Conservation (phyloP, 2,888 invertebrate species). For the Atherix ibis region DNA sequence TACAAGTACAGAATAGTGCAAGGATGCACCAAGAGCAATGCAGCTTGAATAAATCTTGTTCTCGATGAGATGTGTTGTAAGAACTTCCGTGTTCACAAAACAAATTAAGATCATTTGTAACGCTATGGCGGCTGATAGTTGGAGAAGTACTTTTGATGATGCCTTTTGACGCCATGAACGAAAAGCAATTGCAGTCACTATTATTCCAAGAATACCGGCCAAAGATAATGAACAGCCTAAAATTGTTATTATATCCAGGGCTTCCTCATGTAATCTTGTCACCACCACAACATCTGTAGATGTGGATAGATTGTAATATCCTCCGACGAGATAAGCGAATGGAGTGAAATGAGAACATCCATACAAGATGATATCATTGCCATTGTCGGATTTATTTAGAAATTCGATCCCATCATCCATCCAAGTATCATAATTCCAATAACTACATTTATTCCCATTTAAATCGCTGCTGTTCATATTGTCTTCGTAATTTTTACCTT, state of each 20-base stretch:
- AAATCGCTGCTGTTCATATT: conserved; percentile 12
- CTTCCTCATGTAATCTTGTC: conserved; percentile 28
- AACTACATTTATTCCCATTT: conserved; percentile 34
- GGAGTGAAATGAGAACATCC: conserved; percentile 43
- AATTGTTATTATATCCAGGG: conserved; percentile 41
- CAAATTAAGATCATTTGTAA: conserved; percentile 37
- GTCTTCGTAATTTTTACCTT: conserved; percentile 7
- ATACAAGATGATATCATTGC: conserved; percentile 30
- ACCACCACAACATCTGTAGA: conserved; percentile 21
- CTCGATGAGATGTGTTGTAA: conserved; percentile 20
- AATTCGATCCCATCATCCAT: conserved; percentile 37
- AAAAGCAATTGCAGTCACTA: conserved; percentile 41
- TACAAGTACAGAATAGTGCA: conserved; percentile 51
- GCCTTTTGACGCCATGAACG: conserved; percentile 44
- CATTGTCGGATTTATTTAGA: conserved; percentile 21
- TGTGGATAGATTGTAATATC: conserved; percentile 19
- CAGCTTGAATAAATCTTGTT: conserved; percentile 32
- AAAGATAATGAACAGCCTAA: conserved; percentile 43
- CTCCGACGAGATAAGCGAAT: conserved; percentile 39
- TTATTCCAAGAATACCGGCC: conserved; percentile 40
- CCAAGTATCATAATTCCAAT: conserved; percentile 47
- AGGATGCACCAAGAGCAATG: conserved; percentile 40
- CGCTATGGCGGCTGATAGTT: conserved; percentile 45
- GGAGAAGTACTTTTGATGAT: conserved; percentile 47
- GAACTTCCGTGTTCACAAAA: conserved; percentile 22